These are phyloP conservation scores for Hypercompe scribonia DNA, from an alignment of 2,888 invertebrate species.

Conservation along the genomic window DNA sequence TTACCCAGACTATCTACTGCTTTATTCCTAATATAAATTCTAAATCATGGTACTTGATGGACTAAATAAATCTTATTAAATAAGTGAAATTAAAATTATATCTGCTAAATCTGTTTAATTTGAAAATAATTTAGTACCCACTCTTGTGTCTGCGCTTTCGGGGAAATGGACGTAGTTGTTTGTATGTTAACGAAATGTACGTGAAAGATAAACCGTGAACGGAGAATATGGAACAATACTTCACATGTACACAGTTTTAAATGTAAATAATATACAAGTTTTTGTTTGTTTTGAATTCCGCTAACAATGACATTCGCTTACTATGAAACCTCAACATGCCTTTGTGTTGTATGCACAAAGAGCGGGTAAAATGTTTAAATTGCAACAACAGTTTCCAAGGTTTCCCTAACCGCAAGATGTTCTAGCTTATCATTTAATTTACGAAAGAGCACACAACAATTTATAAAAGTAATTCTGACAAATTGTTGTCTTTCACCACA, in stretches of 20 bases:
- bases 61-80: no score
- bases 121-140: no score
- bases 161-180: no score
- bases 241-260: background rate
- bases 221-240: background rate
- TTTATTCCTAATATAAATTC: no score
- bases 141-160: background rate
- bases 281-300: background rate
- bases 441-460: conserved; percentile 60
- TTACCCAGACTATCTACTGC: no score
- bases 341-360: conserved; percentile 6
- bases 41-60: no score
- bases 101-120: no score
- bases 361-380: background rate
- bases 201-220: background rate
- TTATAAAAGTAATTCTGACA: conserved; percentile 64
- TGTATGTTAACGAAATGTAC: background rate
- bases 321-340: conserved; percentile 2
- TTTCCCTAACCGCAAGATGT: conserved; percentile 52
- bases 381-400: conserved; percentile 34
- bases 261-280: background rate
- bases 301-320: background rate
- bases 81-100: no score
- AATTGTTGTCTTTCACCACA: conserved; percentile 62
- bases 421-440: conserved; percentile 62